phyloP scores from a whole-genome alignment of 2,797 vertebrate species.

The Nannoperca australis region DNA sequence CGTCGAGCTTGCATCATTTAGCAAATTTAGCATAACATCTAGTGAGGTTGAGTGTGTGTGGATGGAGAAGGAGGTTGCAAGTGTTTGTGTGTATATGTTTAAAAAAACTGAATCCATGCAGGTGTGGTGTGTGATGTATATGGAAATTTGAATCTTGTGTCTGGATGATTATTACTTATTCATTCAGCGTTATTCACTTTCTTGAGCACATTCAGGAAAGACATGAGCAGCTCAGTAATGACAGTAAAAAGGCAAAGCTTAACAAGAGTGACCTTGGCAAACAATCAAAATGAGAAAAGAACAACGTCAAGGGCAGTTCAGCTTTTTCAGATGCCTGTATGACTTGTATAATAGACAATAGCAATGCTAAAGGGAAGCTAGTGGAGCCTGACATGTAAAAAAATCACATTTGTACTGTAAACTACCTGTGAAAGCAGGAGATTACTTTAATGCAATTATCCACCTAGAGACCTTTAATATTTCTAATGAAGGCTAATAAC shows the following conservation, averaged over 20 bases:
- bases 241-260: constrained; percentile 36
- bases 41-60: constrained; percentile 26
- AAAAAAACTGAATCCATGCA: constrained; percentile 32
- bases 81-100: constrained; percentile 23
- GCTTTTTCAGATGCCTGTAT: constrained; percentile 15
- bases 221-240: constrained; percentile 37
- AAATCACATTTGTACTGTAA: constrained; percentile 3
- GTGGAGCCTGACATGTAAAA: constrained; percentile 23
- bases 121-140: constrained; percentile 34
- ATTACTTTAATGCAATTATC: constrained; percentile 7
- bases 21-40: constrained; percentile 71
- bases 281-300: constrained; percentile 39
- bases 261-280: constrained; percentile 47
- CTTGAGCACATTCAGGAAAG: not conserved
- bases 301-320: constrained; percentile 3
- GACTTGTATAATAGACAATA: not conserved
- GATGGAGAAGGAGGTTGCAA: constrained; percentile 21
- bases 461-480: not conserved
- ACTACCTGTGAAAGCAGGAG: not conserved
- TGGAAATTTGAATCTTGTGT: constrained; percentile 28
- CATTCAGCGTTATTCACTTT: constrained; percentile 37
- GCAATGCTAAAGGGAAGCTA: not conserved
- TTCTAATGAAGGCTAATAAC: constrained; percentile 14
- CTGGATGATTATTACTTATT: constrained; percentile 43
- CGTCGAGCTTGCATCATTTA: constrained; percentile 67